These are phyloP conservation scores for Heliconius erato DNA, from an alignment of 2,888 invertebrate species.

Conservation along the genomic window DNA sequence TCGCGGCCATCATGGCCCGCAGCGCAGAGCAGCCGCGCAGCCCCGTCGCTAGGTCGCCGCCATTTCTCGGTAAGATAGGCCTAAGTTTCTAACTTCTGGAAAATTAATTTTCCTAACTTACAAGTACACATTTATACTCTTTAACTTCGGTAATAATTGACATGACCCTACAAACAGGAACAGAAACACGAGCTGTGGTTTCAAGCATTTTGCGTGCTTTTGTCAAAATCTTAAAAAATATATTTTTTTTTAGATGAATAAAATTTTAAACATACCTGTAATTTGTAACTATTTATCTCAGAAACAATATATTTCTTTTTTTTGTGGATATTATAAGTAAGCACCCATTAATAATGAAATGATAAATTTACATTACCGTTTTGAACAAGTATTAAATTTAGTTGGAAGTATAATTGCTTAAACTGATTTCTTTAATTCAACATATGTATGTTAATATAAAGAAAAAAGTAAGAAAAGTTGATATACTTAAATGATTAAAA, in stretches of 20 bases:
- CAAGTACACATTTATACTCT: neutral
- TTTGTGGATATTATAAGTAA: neutral
- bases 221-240: neutral
- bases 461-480: no score
- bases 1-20: conserved; percentile 97
- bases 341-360: no score
- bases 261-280: no score
- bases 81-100: conserved; percentile 57
- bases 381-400: no score
- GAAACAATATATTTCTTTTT: no score
- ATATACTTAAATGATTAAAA: no score
- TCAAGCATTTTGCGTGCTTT: neutral
- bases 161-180: neutral
- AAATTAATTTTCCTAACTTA: neutral
- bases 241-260: neutral
- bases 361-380: no score
- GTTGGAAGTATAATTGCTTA: no score
- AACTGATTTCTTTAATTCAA: no score
- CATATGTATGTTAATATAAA: no score
- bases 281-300: neutral
- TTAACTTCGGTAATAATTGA: neutral
- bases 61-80: conserved; percentile 78
- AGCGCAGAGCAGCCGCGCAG: conserved; percentile 80
- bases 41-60: conserved; percentile 79
- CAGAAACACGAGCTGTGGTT: neutral